Evolutionary conservation across 2,113 vertebrate species (phyloP), one percentile per base, ranked within the genome.

Genomic region (Ellobius talpinus): DNA sequence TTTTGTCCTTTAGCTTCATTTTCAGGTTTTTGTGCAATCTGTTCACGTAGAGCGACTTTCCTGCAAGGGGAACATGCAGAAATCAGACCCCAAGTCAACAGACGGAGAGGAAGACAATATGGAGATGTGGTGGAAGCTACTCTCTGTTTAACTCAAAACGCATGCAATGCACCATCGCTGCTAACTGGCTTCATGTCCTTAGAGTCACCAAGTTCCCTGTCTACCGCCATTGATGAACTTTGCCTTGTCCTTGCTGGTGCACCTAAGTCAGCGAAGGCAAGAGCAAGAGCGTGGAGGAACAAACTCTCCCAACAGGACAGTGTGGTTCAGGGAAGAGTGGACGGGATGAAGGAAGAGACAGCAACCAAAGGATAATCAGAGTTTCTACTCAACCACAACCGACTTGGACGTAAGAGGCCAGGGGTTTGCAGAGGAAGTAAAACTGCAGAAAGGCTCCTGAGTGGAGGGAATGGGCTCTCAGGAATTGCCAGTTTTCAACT

Each of bases 31-130:
- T 90, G 42, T 99, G 98, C 24, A 99, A 88, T 87, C 99, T 99
- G 89, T 98, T 99, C 93, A 99, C 98, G 31, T 99, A 99, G 7
- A 99, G 99, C 33, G 99, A 99, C 97, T 99, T 99, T 61, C 99
- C 99, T 99, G 66, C 26, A 76, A 89, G 0, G 12, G 23, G 14
- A 65, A 93, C 84, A 68, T 0, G 21, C 0, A 3, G 36, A 39
- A 26, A 89, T 84, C 5, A 90, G 78, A 61, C 4, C 58, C 31
- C 58, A 9, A 7, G 29, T 5, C 31, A 6, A 0, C 0, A 33
- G 39, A 13, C 7, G 6, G 24, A 9, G 39, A 77, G 36, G 0
- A 5, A 55, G 55, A 58, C 63, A 29, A 13, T 4, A 45, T 45
- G n/a, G 79, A 47, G 11, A 47, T 7, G 9, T 7, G 8, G 5